phyloP scores from a whole-genome alignment of 2,113 vertebrate species.

The Salvelinus namaycush region DNA sequence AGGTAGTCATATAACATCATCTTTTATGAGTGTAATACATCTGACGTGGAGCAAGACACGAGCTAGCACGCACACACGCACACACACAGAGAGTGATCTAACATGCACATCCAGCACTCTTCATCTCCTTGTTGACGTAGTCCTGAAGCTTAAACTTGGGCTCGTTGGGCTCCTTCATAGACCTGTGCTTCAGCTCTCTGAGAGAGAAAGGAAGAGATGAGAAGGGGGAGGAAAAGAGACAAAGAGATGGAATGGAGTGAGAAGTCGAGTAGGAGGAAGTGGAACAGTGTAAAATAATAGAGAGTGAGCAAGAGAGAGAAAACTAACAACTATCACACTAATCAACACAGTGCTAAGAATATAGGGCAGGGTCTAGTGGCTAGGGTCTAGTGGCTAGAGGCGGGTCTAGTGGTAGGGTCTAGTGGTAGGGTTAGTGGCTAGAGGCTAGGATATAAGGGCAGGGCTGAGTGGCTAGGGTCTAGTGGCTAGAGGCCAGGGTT shows the following conservation, averaged over 20 bases:
- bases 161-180: slow-evolving; percentile 76
- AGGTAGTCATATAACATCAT: background rate
- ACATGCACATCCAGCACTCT: slow-evolving; percentile 57
- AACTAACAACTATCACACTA: too few relatives aligned
- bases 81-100: slow-evolving; percentile 12
- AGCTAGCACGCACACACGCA: slow-evolving; percentile 6
- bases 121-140: slow-evolving; percentile 85
- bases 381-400: too few relatives aligned
- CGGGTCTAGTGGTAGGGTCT: background rate
- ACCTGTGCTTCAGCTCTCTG: slow-evolving; percentile 9
- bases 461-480: background rate
- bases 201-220: background rate
- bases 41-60: slow-evolving; percentile 7
- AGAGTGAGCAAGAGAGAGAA: background rate
- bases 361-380: too few relatives aligned
- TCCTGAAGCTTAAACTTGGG: slow-evolving; percentile 87
- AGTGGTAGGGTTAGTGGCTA: too few relatives aligned
- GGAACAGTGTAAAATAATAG: slow-evolving; percentile 2
- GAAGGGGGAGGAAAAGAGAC: background rate
- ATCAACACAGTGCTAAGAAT: too few relatives aligned
- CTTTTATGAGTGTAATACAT: background rate
- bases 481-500: too few relatives aligned
- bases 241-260: background rate
- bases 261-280: background rate
- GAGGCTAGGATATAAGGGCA: too few relatives aligned